Percentiles rank a stretch among this genome's conserved stretches.
Conservation (phyloP, 2,113 vertebrate species). For the Nibea albiflora region DNA sequence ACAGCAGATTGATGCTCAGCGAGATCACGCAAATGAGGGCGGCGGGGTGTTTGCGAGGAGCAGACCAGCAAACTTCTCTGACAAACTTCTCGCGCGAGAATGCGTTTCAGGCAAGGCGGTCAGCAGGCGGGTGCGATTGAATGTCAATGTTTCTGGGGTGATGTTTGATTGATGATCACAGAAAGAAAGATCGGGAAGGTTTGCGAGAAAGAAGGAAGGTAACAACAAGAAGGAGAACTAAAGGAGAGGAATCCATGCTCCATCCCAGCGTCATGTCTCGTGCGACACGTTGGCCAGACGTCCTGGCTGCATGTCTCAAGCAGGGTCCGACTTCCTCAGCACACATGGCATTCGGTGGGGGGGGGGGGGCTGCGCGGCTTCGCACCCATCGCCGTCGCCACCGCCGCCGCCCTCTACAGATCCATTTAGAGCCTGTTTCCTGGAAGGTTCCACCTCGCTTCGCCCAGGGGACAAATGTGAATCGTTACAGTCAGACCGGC, state of each 20-base stretch:
- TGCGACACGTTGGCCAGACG: slow-evolving; percentile 41
- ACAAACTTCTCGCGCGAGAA: slow-evolving; percentile 55
- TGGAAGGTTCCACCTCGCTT: slow-evolving; percentile 73
- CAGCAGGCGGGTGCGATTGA: neutral
- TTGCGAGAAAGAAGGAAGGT: neutral
- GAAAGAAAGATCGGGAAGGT: neutral
- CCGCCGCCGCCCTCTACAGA: slow-evolving; percentile 26
- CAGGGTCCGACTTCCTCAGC: slow-evolving; percentile 57
- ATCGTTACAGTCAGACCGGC: slow-evolving; percentile 66
- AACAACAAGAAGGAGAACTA: neutral
- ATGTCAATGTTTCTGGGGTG: neutral
- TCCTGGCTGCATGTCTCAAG: slow-evolving; percentile 21
- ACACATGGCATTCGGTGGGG: slow-evolving; percentile 53
- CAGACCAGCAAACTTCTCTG: slow-evolving; percentile 62
- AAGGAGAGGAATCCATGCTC: slow-evolving; percentile 7
- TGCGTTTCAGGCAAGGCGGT: slow-evolving; percentile 1
- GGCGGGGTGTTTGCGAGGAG: slow-evolving; percentile 49
- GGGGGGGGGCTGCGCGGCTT: slow-evolving; percentile 24
- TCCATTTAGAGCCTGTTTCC: slow-evolving; percentile 53
- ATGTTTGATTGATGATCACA: neutral
- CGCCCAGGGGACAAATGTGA: slow-evolving; percentile 69
- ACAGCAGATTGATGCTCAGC: slow-evolving; percentile 80
- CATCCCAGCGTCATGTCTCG: slow-evolving; percentile 41
- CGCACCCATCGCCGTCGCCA: slow-evolving; percentile 25
- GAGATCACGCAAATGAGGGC: slow-evolving; percentile 79